Percentiles rank a stretch among this genome's conserved stretches.
These are phyloP conservation scores for Notodonta ziczac DNA, from an alignment of 2,888 invertebrate genomes.

Conservation along the genomic window DNA sequence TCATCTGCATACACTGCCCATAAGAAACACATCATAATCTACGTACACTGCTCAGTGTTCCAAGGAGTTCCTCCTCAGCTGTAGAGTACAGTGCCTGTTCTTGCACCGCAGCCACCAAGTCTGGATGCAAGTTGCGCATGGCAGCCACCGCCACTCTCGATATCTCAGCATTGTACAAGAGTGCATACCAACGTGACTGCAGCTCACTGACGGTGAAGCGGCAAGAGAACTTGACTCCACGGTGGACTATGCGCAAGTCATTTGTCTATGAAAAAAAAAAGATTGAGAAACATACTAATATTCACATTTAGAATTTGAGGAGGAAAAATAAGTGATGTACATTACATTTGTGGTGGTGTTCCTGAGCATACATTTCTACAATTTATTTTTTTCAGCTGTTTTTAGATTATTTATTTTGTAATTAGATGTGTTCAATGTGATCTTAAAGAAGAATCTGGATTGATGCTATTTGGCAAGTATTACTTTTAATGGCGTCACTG, in stretches of 20 bases:
- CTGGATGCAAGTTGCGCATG: conserved; percentile 97
- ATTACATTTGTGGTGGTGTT: no score
- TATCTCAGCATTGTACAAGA: conserved; percentile 97
- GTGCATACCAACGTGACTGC: conserved; percentile 97
- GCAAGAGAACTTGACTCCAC: conserved; percentile 97
- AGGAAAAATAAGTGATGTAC: no score
- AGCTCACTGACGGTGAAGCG: conserved; percentile 97
- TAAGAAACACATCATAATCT: background rate
- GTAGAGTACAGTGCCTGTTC: conserved; percentile 95
- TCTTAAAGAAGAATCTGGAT: no score
- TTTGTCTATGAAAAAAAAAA: conserved; percentile 84
- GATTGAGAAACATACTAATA: background rate
- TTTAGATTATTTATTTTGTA: no score
- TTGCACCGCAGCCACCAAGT: conserved; percentile 93
- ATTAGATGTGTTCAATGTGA: no score
- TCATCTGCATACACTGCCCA: no score
- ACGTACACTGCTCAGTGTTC: conserved; percentile 89
- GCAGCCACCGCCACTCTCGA: conserved; percentile 96
- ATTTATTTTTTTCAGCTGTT: no score
- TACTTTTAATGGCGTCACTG: no score
- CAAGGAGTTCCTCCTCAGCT: conserved; percentile 94
- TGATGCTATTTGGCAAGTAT: no score
- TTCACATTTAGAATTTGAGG: no score
- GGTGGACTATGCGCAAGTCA: conserved; percentile 92
- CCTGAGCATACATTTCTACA: no score